Base-by-base conservation (phyloP, 1,140 invertebrate species). In the Chrysomallon squamiferum region DNA sequence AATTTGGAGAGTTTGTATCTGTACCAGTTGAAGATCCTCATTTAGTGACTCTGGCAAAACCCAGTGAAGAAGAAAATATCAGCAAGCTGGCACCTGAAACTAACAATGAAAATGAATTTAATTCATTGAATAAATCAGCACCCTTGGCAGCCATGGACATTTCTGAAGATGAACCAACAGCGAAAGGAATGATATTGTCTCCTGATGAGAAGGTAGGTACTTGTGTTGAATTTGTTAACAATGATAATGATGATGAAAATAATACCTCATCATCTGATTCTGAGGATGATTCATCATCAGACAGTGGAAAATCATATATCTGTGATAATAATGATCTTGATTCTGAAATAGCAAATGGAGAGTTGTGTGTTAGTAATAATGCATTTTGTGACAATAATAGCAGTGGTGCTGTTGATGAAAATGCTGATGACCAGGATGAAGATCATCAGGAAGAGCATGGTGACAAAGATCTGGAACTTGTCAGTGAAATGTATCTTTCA, bases 401-500 rank as follows among this genome's bases (percentile, higher is more conserved):
- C 6, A 22, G 25, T 29, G 45, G 52, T 27, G 58, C 30, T 29
- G 43, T 47, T 18, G 58, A 38, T 59, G 57, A 65, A 6, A 25
- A 54, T 29, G 30, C 11, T 38, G 22, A 41, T 7, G 58, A 43
- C 27, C 27, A 45, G 13, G 32, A 29, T 22, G 35, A 35, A 30
- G 20, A 56, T 33, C 32, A 56, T 32, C 49, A 50, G 27, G 54
- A 52, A 35, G 64, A 68, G 11, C 65, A 65, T 43, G 63, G 71
- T 47, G 69, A 73, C 58, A 60, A 74, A 49, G 73, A 76, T 30
- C 64, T 73, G 50, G 67, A 73, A 52, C 69, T 75, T 38, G 75
- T 71, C n/a, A 74, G 67, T 49, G 76, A 81, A 60, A 74, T 79
- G 9, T 79, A 80, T 33, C 73, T 78, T 33, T 81, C 79, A 11